Conservation (phyloP, 2,797 vertebrate genomes). For the Pseudopleuronectes americanus region DNA sequence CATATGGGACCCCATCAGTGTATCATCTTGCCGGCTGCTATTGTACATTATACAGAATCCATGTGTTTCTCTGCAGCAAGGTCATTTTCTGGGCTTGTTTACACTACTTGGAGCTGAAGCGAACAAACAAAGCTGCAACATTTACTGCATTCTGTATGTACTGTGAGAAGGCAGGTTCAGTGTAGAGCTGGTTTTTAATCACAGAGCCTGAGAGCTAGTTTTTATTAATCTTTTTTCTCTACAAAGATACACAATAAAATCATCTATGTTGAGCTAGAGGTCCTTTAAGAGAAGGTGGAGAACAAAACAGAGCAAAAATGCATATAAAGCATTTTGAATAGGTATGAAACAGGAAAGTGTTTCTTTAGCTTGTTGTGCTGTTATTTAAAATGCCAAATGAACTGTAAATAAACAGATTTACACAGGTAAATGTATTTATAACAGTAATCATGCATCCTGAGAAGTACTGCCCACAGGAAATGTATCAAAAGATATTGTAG, state of each 20-base stretch:
- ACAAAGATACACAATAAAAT: background rate
- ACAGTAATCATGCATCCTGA: background rate
- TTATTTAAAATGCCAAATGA: too few relatives aligned
- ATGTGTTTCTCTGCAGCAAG: conserved; percentile 54
- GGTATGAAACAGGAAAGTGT: too few relatives aligned
- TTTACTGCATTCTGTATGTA: background rate
- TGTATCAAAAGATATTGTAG: too few relatives aligned
- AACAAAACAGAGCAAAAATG: conserved; percentile 6
- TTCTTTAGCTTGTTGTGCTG: too few relatives aligned
- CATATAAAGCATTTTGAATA: too few relatives aligned
- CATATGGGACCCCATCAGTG: conserved; percentile 34
- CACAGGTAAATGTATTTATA: background rate
- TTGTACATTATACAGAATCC: conserved; percentile 49
- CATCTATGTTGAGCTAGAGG: background rate
- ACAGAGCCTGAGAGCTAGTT: too few relatives aligned
- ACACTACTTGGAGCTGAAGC: conserved; percentile 40
- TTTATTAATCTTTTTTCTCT: background rate
- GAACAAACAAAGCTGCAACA: conserved; percentile 38
- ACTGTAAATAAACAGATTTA: background rate
- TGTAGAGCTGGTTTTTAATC: too few relatives aligned
- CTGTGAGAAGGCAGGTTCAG: background rate
- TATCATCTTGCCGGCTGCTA: conserved; percentile 44
- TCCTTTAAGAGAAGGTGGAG: background rate
- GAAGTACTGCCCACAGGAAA: background rate
- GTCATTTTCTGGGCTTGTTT: conserved; percentile 57